These are phyloP conservation scores for Lagodon rhomboides DNA, from an alignment of 2,797 vertebrate genomes.

Conservation along the genomic window DNA sequence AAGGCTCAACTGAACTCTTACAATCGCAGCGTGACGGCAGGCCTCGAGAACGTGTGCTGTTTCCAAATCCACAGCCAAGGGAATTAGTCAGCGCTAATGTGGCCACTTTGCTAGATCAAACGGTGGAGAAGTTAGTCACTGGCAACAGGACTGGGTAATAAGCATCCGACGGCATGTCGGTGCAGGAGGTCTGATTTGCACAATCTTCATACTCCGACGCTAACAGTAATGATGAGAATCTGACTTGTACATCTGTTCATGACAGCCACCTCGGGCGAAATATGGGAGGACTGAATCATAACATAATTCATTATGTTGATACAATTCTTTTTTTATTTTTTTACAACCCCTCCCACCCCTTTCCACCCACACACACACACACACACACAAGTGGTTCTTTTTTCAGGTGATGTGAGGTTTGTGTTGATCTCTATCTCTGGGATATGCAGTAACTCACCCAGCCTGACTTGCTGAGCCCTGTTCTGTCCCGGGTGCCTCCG, in stretches of 20 bases:
- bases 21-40: conserved; percentile 74
- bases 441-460: conserved; percentile 79
- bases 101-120: conserved; percentile 84
- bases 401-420: conserved; percentile 61
- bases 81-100: conserved; percentile 88
- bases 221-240: conserved; percentile 83
- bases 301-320: conserved; percentile 86
- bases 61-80: conserved; percentile 79
- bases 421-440: conserved; percentile 76
- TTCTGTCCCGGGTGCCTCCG: conserved; percentile 74
- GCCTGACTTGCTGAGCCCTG: conserved; percentile 82
- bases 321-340: conserved; percentile 51
- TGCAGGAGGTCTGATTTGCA: conserved; percentile 86
- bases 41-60: conserved; percentile 65
- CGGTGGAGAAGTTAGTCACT: conserved; percentile 76
- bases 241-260: conserved; percentile 84
- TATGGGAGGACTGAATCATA: conserved; percentile 81
- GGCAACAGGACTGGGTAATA: conserved; percentile 71
- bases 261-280: conserved; percentile 83
- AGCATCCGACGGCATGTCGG: conserved; percentile 79
- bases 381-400: conserved; percentile 32
- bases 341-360: conserved; percentile 43
- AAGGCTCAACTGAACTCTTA: conserved; percentile 53
- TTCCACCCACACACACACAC: conserved; percentile 27
- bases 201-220: conserved; percentile 77